Evolutionary conservation across 2,888 invertebrate species (phyloP), one percentile per base, ranked within the genome.

Genomic region (Eilema sororculum): DNA sequence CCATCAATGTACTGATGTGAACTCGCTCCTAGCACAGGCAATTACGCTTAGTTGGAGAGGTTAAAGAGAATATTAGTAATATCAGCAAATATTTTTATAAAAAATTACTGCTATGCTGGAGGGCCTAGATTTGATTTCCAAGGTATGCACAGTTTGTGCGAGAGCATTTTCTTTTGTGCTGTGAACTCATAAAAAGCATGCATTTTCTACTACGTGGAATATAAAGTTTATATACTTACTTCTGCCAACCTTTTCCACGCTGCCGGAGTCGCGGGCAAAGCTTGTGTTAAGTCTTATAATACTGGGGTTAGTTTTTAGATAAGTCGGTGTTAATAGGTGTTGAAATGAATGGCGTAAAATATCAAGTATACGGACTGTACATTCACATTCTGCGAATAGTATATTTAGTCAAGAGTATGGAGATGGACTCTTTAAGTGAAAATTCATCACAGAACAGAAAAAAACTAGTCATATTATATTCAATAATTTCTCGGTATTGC

Each of bases 321-420:
- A 41, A 16, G 13, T 41, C 41, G 3, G 41, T 37, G 12, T 37
- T 33, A 33, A 41, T 41, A 24, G 24, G 46, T 22, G 87, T 89
- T 89, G 88, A 91, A 92, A 92, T 88, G 89, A 90, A 88, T 91
- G 87, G 86, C 87, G 89, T 91, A 89, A 91, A 92, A 91, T 90
- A 91, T 90, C 90, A 89, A 89, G 86, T 25, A 58, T 58, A 58
- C 16, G 25, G 5, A 28, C 13, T 84, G 86, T 84, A 88, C 85
- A 84, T 85, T 85, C 90, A 88, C 90, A 91, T 92, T 92, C 91
- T 89, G 79, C 80, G 85, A 84, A 90, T 91, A 87, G 52, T 52
- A 52, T 88, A 87, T 87, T 65, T 73, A 69, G 71, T 33, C 24
- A 46, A 6, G 46, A 78, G 74, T 82, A 62, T 86, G 87, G 91